Conservation (phyloP, 2,797 vertebrate genomes). For the Protosalanx chinensis region DNA sequence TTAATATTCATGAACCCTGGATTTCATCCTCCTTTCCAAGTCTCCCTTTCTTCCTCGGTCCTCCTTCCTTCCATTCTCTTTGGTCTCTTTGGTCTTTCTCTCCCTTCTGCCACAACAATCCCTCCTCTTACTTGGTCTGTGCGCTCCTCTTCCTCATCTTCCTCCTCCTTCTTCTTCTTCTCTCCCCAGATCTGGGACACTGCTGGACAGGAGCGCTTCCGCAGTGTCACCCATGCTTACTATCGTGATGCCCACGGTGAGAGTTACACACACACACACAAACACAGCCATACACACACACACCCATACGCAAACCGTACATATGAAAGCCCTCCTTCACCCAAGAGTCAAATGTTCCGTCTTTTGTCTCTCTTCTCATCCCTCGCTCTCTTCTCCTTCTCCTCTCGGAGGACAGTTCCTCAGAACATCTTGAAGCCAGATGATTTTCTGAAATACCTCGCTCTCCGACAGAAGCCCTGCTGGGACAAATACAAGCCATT, state of each 20-base stretch:
- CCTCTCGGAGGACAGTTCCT: neutral
- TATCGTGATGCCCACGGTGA: slow-evolving; percentile 80
- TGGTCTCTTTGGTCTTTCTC: neutral
- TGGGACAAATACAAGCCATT: neutral
- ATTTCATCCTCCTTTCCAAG: neutral
- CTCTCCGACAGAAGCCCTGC: too few relatives aligned
- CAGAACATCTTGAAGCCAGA: too few relatives aligned
- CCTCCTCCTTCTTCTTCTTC: neutral
- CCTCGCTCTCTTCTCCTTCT: neutral
- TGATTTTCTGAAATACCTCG: too few relatives aligned
- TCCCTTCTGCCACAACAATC: neutral
- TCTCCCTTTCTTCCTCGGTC: neutral
- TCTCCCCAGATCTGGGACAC: slow-evolving; percentile 74
- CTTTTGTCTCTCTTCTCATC: neutral
- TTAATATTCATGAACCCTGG: slow-evolving; percentile 17
- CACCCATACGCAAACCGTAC: too few relatives aligned
- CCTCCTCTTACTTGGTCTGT: neutral
- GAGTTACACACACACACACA: slow-evolving; percentile 17
- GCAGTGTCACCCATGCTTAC: slow-evolving; percentile 76
- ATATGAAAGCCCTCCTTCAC: neutral
- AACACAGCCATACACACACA: neutral
- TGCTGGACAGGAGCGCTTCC: slow-evolving; percentile 76
- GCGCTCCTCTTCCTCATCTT: neutral
- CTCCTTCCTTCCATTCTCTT: neutral
- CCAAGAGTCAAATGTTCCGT: neutral